phyloP scores from a whole-genome alignment of 2,113 vertebrate species.

The Emydura subglobosa region DNA sequence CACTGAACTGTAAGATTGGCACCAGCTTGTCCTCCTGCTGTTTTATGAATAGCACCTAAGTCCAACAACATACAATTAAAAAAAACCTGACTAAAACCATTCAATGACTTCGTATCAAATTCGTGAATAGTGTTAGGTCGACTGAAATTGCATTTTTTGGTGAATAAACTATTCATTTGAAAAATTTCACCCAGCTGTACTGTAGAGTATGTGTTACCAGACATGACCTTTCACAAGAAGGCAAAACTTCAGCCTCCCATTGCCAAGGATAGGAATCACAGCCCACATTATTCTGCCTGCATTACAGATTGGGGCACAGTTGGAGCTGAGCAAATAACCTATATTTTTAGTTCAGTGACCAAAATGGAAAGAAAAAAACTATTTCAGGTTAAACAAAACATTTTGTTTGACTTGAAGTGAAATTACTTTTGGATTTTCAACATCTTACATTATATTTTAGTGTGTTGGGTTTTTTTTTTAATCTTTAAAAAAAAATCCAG shows the following conservation, averaged over 20 bases:
- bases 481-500: neutral
- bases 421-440: neutral
- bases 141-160: neutral
- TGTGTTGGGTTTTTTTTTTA: neutral
- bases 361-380: neutral
- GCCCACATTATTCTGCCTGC: neutral
- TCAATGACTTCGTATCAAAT: neutral
- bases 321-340: neutral
- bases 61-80: neutral
- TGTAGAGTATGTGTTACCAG: neutral
- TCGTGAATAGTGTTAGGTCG: neutral
- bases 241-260: too few relatives aligned
- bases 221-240: neutral
- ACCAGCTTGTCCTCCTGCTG: neutral
- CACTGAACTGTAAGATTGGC: too few relatives aligned
- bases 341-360: neutral
- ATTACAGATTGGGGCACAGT: neutral
- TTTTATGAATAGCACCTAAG: neutral
- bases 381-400: neutral
- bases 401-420: neutral
- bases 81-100: neutral
- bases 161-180: neutral
- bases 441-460: neutral
- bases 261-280: too few relatives aligned
- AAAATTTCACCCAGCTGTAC: neutral